Evolutionary conservation across 2,797 vertebrate genomes (phyloP).

Genomic region (Ataeniobius toweri): DNA sequence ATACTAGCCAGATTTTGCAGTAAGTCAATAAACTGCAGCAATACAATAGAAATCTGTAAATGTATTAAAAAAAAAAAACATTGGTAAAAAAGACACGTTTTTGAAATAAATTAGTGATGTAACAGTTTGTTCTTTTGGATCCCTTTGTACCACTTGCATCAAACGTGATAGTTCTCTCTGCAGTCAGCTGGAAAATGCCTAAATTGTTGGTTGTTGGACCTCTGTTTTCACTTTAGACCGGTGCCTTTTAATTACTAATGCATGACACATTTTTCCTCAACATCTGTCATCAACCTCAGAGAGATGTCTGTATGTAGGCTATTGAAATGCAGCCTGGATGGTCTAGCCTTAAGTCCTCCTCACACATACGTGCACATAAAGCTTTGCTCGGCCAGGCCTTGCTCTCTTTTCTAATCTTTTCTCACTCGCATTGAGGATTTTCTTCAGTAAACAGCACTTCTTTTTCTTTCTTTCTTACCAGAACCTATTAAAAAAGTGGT

Average conservation of each 20-base stretch:
- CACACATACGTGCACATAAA: slow-evolving; percentile 35
- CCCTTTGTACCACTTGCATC: slow-evolving; percentile 10
- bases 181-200: slow-evolving; percentile 32
- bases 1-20: not conserved
- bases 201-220: slow-evolving; percentile 43
- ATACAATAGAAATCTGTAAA: slow-evolving; percentile 10
- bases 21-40: slow-evolving; percentile 1
- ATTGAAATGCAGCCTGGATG: slow-evolving; percentile 56
- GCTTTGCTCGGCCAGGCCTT: slow-evolving; percentile 48
- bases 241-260: slow-evolving; percentile 31
- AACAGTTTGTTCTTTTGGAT: slow-evolving; percentile 16
- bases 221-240: slow-evolving; percentile 31
- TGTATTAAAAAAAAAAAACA: not conserved
- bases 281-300: slow-evolving; percentile 51
- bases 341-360: slow-evolving; percentile 53
- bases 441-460: slow-evolving; percentile 61
- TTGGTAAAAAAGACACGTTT: slow-evolving; percentile 11
- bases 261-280: slow-evolving; percentile 38
- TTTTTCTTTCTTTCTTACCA: slow-evolving; percentile 21
- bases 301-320: slow-evolving; percentile 26
- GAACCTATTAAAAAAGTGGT: slow-evolving; percentile 59
- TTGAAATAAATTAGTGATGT: not conserved
- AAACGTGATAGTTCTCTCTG: slow-evolving; percentile 22
- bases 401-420: slow-evolving; percentile 58
- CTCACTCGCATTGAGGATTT: slow-evolving; percentile 58